These are phyloP conservation scores for Leguminivora glycinivorella DNA, from an alignment of 1,140 invertebrate species.

Conservation along the genomic window DNA sequence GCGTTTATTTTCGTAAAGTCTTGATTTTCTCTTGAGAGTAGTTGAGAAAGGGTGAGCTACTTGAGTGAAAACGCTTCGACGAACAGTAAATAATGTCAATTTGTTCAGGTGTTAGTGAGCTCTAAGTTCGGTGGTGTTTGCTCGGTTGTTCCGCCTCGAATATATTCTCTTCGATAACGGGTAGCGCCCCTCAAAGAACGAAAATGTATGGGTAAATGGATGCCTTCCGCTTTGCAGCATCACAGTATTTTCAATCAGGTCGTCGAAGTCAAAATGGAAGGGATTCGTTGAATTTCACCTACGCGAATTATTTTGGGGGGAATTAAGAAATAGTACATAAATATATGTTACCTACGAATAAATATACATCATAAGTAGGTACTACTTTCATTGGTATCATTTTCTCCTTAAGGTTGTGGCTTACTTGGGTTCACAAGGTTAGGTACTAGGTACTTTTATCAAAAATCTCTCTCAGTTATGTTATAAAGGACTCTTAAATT, in stretches of 20 bases:
- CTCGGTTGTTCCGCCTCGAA: neutral
- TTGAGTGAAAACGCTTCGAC: conserved; percentile 30
- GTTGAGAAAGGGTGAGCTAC: neutral
- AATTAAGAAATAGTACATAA: no score
- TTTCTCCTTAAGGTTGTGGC: no score
- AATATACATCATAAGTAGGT: no score
- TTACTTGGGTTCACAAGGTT: no score
- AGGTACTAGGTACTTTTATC: no score
- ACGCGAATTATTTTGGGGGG: neutral
- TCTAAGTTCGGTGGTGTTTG: neutral
- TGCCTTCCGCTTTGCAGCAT: neutral
- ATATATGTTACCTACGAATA: neutral
- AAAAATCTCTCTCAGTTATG: no score
- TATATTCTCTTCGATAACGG: neutral
- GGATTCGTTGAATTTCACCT: neutral
- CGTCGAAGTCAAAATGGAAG: neutral
- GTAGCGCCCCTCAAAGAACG: neutral
- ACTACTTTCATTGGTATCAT: no score
- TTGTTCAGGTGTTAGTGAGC: conserved; percentile 41
- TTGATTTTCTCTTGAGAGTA: neutral
- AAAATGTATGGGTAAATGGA: neutral
- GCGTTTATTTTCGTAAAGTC: neutral
- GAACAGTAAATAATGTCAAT: conserved; percentile 38
- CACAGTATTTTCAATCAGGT: neutral
- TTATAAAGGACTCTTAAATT: no score